phyloP scores from a whole-genome alignment of 2,113 vertebrate species.

The Colistium nudipinnis region DNA sequence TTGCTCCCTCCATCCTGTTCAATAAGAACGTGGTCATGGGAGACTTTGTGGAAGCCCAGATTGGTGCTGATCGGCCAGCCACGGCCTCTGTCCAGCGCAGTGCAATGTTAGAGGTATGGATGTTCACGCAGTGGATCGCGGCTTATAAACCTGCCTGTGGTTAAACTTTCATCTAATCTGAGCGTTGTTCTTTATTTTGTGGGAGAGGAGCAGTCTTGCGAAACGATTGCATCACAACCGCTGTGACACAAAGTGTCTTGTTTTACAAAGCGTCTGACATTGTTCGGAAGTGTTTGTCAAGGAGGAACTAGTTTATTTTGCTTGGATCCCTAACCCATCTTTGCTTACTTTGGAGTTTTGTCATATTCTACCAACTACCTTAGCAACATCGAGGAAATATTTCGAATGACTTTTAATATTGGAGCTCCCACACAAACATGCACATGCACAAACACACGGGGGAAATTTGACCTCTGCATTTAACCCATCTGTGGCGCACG shows the following conservation, averaged over 20 bases:
- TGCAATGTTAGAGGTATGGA: conserved; percentile 88
- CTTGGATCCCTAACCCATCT: neutral
- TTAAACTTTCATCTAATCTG: neutral
- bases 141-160: neutral
- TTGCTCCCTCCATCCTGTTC: conserved; percentile 92
- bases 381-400: neutral
- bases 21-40: conserved; percentile 90
- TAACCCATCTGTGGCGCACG: no score
- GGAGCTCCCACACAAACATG: no score
- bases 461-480: no score
- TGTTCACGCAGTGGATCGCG: neutral
- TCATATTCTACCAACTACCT: neutral
- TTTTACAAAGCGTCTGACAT: neutral
- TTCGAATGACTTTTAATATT: no score
- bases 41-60: conserved; percentile 82
- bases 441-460: no score
- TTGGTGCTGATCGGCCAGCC: conserved; percentile 83
- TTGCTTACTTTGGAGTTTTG: neutral
- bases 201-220: neutral
- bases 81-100: conserved; percentile 87
- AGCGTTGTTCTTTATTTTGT: neutral
- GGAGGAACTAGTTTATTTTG: conserved; percentile 8
- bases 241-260: neutral
- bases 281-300: neutral
- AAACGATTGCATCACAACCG: neutral